Evolutionary conservation across 2,797 vertebrate species (phyloP).

Genomic region (Siniperca undulata): DNA sequence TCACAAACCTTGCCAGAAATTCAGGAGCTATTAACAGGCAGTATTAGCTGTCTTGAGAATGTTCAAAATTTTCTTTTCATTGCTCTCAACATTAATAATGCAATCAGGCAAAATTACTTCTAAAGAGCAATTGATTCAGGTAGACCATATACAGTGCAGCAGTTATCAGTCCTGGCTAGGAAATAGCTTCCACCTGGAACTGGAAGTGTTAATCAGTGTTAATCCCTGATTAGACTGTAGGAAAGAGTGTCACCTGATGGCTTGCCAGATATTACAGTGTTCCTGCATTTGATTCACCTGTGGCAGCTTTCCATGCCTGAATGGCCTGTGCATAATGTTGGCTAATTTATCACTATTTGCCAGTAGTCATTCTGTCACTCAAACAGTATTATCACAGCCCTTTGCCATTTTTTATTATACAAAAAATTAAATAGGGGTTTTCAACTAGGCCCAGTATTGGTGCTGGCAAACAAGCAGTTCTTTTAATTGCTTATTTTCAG

Average conservation of each 20-base stretch:
- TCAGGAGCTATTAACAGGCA: neutral
- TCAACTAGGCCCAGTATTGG: neutral
- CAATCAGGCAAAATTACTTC: neutral
- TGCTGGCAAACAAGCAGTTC: neutral
- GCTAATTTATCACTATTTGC: constrained; percentile 27
- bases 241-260: constrained; percentile 9
- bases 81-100: neutral
- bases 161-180: neutral
- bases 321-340: neutral
- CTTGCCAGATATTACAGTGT: constrained; percentile 1
- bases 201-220: constrained; percentile 44
- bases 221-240: constrained; percentile 62
- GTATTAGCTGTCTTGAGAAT: neutral
- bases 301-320: neutral
- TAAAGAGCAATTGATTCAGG: too few species aligned
- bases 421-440: constrained; percentile 5
- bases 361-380: neutral
- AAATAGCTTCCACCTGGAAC: constrained; percentile 35
- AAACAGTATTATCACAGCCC: constrained; percentile 7
- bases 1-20: neutral
- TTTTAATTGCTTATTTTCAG: neutral
- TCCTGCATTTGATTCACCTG: constrained; percentile 9
- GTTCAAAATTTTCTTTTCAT: neutral
- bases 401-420: neutral
- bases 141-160: neutral